These are phyloP conservation scores for Agelas oroides DNA, from an alignment of 37 sponge, comb jelly and placozoan species.

Conservation along the genomic window DNA sequence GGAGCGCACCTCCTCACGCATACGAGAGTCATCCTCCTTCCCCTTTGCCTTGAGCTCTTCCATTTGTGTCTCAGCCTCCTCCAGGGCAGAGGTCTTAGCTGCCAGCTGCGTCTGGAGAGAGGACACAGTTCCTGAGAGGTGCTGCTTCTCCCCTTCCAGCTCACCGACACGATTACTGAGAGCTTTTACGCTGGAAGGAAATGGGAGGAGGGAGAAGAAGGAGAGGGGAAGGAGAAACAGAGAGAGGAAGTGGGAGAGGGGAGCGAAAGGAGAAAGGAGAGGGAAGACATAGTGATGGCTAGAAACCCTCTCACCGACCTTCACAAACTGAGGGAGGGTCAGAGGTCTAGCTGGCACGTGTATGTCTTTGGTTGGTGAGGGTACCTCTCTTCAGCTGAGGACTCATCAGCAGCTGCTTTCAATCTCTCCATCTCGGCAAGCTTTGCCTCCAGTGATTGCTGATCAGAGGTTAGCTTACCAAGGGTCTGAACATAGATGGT, in stretches of 20 bases:
- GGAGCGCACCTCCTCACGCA: constrained; percentile 19
- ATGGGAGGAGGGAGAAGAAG: not conserved
- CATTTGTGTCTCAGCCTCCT: too few species aligned
- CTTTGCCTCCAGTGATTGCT: not conserved
- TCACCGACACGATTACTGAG: not conserved
- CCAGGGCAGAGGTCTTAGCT: too few species aligned
- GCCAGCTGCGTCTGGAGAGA: too few species aligned
- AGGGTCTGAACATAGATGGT: not conserved
- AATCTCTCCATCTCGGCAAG: not conserved
- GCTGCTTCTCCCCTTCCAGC: too few species aligned
- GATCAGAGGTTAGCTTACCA: not conserved
- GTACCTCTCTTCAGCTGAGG: not conserved
- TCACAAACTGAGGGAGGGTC: too few species aligned
- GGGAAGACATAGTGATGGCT: too few species aligned
- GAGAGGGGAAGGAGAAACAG: not conserved
- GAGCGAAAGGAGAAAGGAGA: not conserved
- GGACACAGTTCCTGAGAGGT: too few species aligned
- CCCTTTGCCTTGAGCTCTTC: too few species aligned
- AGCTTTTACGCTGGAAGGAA: not conserved
- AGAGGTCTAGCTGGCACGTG: too few species aligned
- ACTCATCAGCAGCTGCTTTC: not conserved
- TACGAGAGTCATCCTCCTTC: not conserved
- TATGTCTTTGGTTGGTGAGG: not conserved
- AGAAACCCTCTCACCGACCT: too few species aligned
- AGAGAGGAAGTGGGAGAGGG: not conserved